Evolutionary conservation across 2,113 vertebrate genomes (phyloP).

Genomic region (Amphiprion percula): DNA sequence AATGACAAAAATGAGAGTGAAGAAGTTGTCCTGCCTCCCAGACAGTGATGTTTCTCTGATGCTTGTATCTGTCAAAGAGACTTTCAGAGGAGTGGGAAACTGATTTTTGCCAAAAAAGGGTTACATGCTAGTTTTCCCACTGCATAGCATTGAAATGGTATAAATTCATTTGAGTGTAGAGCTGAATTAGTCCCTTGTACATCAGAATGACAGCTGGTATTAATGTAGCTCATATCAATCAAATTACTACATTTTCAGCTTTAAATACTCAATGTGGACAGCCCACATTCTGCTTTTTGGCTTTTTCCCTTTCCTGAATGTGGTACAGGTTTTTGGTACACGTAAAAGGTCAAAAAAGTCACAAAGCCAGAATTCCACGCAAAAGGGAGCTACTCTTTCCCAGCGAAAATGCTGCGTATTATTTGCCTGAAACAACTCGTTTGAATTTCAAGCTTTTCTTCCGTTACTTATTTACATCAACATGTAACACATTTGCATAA

Average conservation of each 20-base stretch:
- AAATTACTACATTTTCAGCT: background rate
- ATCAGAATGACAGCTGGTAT: slow-evolving; percentile 16
- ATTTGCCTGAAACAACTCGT: too few species aligned
- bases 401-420: too few species aligned
- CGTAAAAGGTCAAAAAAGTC: too few species aligned
- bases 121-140: slow-evolving; percentile 18
- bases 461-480: too few species aligned
- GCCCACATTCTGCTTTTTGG: too few species aligned
- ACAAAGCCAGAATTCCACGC: too few species aligned
- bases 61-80: slow-evolving; percentile 24
- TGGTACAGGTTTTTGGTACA: too few species aligned
- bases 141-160: slow-evolving; percentile 1
- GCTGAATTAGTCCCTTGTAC: background rate
- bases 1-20: slow-evolving; percentile 21
- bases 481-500: too few species aligned
- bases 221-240: background rate
- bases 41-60: slow-evolving; percentile 29
- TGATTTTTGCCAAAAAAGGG: slow-evolving; percentile 18
- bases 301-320: too few species aligned
- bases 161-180: slow-evolving; percentile 4
- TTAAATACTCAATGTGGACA: background rate
- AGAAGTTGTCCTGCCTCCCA: slow-evolving; percentile 11
- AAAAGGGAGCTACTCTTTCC: too few species aligned
- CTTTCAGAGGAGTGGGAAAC: slow-evolving; percentile 8
- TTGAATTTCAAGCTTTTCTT: too few species aligned